Conservation (phyloP, 2,888 invertebrate genomes). For the Fragum sueziense region DNA sequence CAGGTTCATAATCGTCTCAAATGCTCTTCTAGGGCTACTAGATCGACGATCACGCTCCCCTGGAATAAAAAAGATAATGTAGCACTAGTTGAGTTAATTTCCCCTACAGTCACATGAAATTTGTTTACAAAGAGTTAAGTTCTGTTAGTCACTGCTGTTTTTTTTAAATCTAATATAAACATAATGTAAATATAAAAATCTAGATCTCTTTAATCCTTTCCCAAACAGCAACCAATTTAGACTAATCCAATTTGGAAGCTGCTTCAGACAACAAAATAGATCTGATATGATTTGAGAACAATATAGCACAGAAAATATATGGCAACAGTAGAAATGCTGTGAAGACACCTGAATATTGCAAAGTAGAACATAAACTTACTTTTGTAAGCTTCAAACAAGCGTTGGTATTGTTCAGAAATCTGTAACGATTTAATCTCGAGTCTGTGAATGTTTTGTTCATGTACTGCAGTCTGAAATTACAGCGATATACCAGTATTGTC, state of each 20-base stretch:
- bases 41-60: not conserved
- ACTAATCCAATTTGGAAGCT: not conserved
- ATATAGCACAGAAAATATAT: too few species aligned
- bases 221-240: not conserved
- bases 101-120: too few species aligned
- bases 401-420: not conserved
- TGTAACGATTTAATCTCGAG: not conserved
- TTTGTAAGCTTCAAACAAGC: not conserved
- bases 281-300: too few species aligned
- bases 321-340: not conserved
- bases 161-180: too few species aligned
- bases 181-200: not conserved
- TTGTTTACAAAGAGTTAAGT: too few species aligned
- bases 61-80: not conserved
- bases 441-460: not conserved
- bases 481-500: too few species aligned
- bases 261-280: too few species aligned
- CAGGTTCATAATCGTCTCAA: constrained; percentile 1
- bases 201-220: not conserved
- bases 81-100: too few species aligned
- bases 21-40: not conserved
- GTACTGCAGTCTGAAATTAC: constrained; percentile 4
- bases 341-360: not conserved
- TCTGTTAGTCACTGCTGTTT: too few species aligned
- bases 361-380: not conserved